Percentiles rank a stretch among this genome's conserved stretches.
Conservation (phyloP, 2,113 vertebrate genomes). For the Upupa epops region DNA sequence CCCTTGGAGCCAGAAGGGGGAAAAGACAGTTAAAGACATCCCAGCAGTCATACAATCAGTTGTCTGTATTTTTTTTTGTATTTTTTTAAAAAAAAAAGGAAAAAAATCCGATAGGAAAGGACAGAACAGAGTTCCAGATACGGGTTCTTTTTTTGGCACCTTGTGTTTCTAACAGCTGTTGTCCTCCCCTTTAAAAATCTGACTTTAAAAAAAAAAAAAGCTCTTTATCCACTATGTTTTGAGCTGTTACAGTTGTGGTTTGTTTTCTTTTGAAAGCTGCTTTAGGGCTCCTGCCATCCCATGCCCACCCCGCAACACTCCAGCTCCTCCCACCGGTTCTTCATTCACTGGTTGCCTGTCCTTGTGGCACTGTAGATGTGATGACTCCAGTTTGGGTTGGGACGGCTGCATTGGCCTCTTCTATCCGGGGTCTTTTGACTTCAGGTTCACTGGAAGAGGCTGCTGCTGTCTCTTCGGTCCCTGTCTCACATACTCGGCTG, state of each 20-base stretch:
- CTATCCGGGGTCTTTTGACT: slow-evolving; percentile 85
- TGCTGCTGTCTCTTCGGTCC: slow-evolving; percentile 68
- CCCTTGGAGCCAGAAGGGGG: slow-evolving; percentile 31
- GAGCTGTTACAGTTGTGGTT: slow-evolving; percentile 29
- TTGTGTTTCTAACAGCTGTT: not conserved
- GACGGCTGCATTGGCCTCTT: slow-evolving; percentile 74
- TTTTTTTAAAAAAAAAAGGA: not conserved
- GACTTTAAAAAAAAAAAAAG: slow-evolving; percentile 11
- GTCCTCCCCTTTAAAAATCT: slow-evolving; percentile 31
- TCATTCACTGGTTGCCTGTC: slow-evolving; percentile 80
- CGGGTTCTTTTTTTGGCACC: slow-evolving; percentile 45
- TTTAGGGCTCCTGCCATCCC: slow-evolving; percentile 33
- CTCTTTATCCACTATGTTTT: not conserved
- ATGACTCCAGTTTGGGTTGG: slow-evolving; percentile 82
- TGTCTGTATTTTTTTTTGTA: slow-evolving; percentile 67
- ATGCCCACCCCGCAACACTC: slow-evolving; percentile 35
- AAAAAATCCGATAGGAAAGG: slow-evolving; percentile 29
- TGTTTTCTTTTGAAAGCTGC: slow-evolving; percentile 26
- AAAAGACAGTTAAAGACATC: slow-evolving; percentile 26
- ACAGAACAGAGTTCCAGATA: slow-evolving; percentile 45
- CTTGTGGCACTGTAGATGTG: slow-evolving; percentile 78
- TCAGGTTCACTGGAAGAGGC: slow-evolving; percentile 80
- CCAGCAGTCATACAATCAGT: slow-evolving; percentile 73
- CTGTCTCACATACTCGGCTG: slow-evolving; percentile 77
- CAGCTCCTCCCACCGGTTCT: slow-evolving; percentile 21